Evolutionary conservation across 2,888 invertebrate species (phyloP).

Genomic region (Eumacrocentrus americanus): DNA sequence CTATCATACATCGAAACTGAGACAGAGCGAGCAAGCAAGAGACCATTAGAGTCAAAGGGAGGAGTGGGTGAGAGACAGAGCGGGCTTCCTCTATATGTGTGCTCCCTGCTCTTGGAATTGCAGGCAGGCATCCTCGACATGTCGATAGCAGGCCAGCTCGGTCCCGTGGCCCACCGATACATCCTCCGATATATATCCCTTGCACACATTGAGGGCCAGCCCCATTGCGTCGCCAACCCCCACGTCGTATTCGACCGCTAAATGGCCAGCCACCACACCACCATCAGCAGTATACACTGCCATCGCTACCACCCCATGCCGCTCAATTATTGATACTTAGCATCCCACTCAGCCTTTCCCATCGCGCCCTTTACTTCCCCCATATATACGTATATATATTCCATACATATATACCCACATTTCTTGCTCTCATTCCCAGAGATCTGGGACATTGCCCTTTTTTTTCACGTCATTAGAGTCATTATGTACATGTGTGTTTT

Average conservation of each 20-base stretch:
- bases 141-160: slow-evolving; percentile 58
- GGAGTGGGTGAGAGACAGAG: slow-evolving; percentile 8
- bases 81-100: not conserved
- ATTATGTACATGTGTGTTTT: slow-evolving; percentile 2
- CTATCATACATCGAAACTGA: not conserved
- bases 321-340: slow-evolving; percentile 60
- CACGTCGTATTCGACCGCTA: slow-evolving; percentile 52
- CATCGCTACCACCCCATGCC: slow-evolving; percentile 50
- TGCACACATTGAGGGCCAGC: slow-evolving; percentile 39
- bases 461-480: slow-evolving; percentile 27
- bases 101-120: slow-evolving; percentile 18
- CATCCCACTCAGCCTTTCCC: slow-evolving; percentile 41
- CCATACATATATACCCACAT: slow-evolving; percentile 10
- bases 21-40: too few relatives aligned
- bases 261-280: slow-evolving; percentile 51
- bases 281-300: slow-evolving; percentile 34
- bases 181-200: slow-evolving; percentile 56
- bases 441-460: slow-evolving; percentile 22
- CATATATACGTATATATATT: not conserved
- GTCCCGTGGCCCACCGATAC: slow-evolving; percentile 37
- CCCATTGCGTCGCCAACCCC: slow-evolving; percentile 28
- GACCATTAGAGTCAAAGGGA: not conserved
- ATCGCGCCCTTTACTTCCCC: slow-evolving; percentile 21
- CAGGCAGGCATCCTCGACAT: slow-evolving; percentile 56
- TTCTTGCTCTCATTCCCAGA: slow-evolving; percentile 27